A percentile compares a stretch with the other conserved stretches of the same genome.
Evolutionary conservation across 2,113 vertebrate genomes (phyloP).

Genomic region (Camelus dromedarius): DNA sequence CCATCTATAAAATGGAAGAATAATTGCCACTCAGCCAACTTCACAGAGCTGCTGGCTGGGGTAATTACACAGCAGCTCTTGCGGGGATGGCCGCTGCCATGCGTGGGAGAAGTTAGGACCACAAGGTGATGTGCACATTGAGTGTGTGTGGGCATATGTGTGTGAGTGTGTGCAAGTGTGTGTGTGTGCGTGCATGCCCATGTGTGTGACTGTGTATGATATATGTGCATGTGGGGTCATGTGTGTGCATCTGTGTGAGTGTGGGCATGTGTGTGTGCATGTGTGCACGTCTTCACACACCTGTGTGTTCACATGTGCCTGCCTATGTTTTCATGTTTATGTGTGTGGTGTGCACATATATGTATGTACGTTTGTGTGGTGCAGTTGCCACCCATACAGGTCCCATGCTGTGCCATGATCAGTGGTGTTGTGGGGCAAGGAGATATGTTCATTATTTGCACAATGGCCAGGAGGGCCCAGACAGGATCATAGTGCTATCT

Average conservation of each 20-base stretch:
- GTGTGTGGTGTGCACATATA: accelerated
- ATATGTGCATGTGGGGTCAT: too few relatives aligned
- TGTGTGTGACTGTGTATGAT: background rate
- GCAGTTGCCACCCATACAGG: background rate
- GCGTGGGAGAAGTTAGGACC: background rate
- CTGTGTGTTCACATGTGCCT: background rate
- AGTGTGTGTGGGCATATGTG: too few relatives aligned
- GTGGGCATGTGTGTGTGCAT: background rate
- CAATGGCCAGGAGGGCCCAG: background rate
- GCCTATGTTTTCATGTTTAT: too few relatives aligned
- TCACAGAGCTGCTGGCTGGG: background rate
- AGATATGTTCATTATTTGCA: background rate
- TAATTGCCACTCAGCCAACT: constrained; percentile 12
- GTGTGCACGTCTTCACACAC: too few relatives aligned
- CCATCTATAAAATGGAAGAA: constrained; percentile 11
- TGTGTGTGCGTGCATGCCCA: too few relatives aligned
- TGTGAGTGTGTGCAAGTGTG: background rate
- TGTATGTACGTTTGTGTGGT: background rate
- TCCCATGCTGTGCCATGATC: background rate
- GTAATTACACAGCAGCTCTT: background rate
- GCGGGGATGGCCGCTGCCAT: background rate
- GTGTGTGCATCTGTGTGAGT: background rate
- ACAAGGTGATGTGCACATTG: background rate
- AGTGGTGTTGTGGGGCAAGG: background rate
- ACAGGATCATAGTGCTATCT: background rate